These are phyloP conservation scores for Erpobdella octoculata DNA, from an alignment of 2,888 invertebrate genomes.

Conservation along the genomic window DNA sequence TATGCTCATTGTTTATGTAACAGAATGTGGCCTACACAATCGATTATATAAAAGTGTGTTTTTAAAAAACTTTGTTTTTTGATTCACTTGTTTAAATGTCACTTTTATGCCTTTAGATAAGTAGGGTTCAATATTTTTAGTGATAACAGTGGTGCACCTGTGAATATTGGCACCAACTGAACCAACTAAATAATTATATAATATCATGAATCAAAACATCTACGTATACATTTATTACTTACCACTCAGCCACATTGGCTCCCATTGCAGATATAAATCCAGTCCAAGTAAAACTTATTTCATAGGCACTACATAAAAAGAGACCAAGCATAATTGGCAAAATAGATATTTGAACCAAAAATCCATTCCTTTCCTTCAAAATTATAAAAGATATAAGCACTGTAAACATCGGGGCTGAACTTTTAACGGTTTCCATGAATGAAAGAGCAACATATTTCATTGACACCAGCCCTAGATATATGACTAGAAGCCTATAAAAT, in stretches of 20 bases:
- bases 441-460: constrained; percentile 71
- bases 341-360: constrained; percentile 56
- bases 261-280: constrained; percentile 69
- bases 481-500: constrained; percentile 62
- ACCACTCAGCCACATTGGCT: constrained; percentile 71
- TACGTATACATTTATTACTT: constrained; percentile 40
- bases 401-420: constrained; percentile 71
- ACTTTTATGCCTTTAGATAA: too few relatives aligned
- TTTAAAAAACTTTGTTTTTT: too few relatives aligned
- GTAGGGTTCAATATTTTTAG: too few relatives aligned
- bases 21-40: too few relatives aligned
- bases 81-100: too few relatives aligned
- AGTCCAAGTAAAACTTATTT: constrained; percentile 65
- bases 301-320: constrained; percentile 67
- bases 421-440: constrained; percentile 73
- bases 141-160: too few relatives aligned
- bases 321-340: constrained; percentile 71
- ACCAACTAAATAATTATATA: too few relatives aligned
- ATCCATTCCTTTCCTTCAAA: constrained; percentile 48
- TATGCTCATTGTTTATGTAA: too few relatives aligned
- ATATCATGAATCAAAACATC: too few relatives aligned
- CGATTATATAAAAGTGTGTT: too few relatives aligned
- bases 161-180: too few relatives aligned
- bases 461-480: constrained; percentile 66
- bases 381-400: constrained; percentile 63